A percentile compares a stretch with the other conserved stretches of the same genome.
Evolutionary conservation across 2,888 invertebrate species (phyloP).

Genomic region (Epiblema foenella): DNA sequence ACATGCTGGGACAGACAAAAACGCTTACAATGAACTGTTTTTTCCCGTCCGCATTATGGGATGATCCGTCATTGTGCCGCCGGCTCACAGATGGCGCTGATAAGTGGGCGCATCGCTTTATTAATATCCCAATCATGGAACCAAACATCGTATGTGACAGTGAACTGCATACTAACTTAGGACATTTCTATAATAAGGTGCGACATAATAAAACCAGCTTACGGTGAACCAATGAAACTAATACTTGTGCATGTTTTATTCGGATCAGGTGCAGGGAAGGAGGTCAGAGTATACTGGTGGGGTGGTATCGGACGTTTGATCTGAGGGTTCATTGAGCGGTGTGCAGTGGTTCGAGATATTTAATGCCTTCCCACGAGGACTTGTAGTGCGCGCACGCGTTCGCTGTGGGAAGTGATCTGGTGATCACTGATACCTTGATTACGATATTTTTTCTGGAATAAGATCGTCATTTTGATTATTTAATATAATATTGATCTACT

Average conservation of each 20-base stretch:
- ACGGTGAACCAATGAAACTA: conserved; percentile 54
- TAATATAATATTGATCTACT: background rate
- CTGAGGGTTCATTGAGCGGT: conserved; percentile 71
- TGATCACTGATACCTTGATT: conserved; percentile 43
- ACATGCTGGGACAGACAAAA: conserved; percentile 71
- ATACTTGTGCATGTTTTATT: conserved; percentile 36
- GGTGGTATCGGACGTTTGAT: conserved; percentile 68
- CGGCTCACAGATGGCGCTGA: conserved; percentile 77
- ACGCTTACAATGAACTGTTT: conserved; percentile 66
- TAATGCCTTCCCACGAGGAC: conserved; percentile 82
- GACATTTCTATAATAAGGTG: background rate
- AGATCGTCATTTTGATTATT: background rate
- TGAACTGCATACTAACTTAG: background rate
- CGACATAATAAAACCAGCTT: conserved; percentile 63
- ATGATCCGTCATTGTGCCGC: conserved; percentile 81
- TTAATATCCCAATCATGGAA: conserved; percentile 54
- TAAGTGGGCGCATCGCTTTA: conserved; percentile 78
- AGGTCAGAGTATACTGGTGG: conserved; percentile 59
- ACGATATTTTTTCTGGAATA: background rate
- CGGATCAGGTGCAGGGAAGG: conserved; percentile 49
- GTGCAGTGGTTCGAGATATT: conserved; percentile 74
- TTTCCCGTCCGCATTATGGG: conserved; percentile 79
- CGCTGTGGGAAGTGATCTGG: conserved; percentile 60
- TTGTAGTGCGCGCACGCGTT: conserved; percentile 67
- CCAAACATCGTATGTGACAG: background rate